phyloP scores from a whole-genome alignment of 2,113 vertebrate genomes.

The Brachypteracias leptosomus region DNA sequence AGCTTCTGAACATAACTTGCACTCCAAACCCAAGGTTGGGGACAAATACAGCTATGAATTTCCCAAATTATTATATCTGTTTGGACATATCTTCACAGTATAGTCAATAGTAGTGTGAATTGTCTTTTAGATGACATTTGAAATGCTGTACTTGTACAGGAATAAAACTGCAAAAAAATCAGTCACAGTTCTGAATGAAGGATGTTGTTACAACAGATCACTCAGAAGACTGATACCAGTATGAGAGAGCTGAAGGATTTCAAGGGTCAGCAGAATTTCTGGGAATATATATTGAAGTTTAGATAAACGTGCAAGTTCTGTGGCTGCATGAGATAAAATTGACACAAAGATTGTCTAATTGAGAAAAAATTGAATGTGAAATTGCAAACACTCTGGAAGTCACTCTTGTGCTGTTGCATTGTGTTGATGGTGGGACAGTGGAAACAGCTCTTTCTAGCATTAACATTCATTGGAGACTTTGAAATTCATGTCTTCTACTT shows the following conservation, averaged over 20 bases:
- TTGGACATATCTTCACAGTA: neutral
- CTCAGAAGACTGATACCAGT: neutral
- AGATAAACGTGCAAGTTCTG: neutral
- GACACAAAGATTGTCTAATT: neutral
- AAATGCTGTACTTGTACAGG: neutral
- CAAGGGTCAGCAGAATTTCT: neutral
- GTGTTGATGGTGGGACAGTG: neutral
- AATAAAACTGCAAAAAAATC: neutral
- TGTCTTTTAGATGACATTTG: neutral
- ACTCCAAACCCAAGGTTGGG: neutral
- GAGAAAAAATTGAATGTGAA: neutral
- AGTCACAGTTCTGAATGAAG: neutral
- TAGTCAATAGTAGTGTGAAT: neutral
- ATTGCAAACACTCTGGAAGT: neutral
- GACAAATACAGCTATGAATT: neutral
- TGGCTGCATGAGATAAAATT: neutral
- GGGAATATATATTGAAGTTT: neutral
- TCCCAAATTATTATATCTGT: neutral
- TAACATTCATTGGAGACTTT: neutral
- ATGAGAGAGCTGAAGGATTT: neutral
- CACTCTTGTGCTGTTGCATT: neutral
- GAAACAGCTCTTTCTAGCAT: neutral
- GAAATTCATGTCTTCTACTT: neutral
- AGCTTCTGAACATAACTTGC: neutral
- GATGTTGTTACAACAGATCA: neutral